Evolutionary conservation across 2,797 vertebrate genomes (phyloP), one percentile per base, ranked within the genome.

Genomic region (Phaenicophaeus curvirostris): DNA sequence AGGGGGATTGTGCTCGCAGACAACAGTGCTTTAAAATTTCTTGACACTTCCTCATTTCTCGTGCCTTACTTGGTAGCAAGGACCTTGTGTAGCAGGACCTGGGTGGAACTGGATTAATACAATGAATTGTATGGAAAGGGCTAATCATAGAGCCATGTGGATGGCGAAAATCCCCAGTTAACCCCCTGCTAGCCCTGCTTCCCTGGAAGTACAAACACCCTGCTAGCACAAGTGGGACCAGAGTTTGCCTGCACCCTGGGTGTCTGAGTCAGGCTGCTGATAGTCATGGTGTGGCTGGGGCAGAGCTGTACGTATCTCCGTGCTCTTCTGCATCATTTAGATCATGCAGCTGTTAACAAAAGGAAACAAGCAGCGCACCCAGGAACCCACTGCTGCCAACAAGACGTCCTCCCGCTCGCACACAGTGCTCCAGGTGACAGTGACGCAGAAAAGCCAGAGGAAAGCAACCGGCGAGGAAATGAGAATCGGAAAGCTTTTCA

Each of bases 331-430:
- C 65, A 10, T 50, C 18, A 0, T 65, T 66, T 74, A 98, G 98
- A 94, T 97, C 93, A 96, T 83, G 95, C 93, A 97, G 59, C 96
- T 98, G 28, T 81, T 98, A 57, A 96, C 68, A 33, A 97, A 90
- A 59, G 98, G 97, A 55, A 98, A 98, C 78, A 94, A 95, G 62
- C 95, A 97, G 61, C 90, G 89, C 28, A 97, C 96, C 0, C 97
- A 98, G 95, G 97, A 98, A 84, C 96, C 97, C 71, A 97, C 97
- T 0, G 97, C 97, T 4, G 81, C 98, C 94, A 97, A 97, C 89
- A 79, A 65, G 94, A 89, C 95, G 0, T 98, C 97, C 3, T 98
- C 97, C 2, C 75, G 95, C n/a, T 98, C 96, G 2, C 98, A 97
- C 1, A 95, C 97, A 0, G 94, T 97, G 53, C 94, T 98, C 51